Conservation (phyloP, 2,797 vertebrate species). For the Acanthurus leucopareius region DNA sequence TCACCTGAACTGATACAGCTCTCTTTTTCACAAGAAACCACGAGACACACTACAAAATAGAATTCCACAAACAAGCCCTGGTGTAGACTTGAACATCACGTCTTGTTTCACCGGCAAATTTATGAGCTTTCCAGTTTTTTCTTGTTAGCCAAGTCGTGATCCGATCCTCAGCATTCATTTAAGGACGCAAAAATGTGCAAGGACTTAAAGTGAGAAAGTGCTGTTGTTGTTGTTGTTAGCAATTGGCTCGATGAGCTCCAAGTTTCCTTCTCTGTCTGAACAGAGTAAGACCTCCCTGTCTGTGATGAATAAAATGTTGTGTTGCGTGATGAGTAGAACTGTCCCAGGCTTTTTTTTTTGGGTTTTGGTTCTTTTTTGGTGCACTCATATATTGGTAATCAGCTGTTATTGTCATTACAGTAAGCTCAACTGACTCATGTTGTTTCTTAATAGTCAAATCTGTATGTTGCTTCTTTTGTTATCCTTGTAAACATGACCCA, state of each 20-base stretch:
- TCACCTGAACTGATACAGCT: not conserved
- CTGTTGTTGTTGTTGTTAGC: slow-evolving; percentile 3
- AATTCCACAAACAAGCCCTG: not conserved
- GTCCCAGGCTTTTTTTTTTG: too few relatives aligned
- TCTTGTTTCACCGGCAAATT: slow-evolving; percentile 11
- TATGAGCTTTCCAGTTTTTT: slow-evolving; percentile 3
- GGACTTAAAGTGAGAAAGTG: slow-evolving; percentile 35
- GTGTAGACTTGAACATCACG: not conserved
- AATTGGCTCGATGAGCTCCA: not conserved
- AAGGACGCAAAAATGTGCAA: slow-evolving; percentile 27
- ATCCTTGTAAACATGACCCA: slow-evolving; percentile 9
- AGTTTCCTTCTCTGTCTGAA: not conserved
- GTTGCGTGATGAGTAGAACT: not conserved
- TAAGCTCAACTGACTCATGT: slow-evolving; percentile 15
- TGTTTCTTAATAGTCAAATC: slow-evolving; percentile 35
- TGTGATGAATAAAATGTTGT: not conserved
- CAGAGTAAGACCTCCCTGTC: slow-evolving; percentile 6
- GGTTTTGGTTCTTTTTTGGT: too few relatives aligned
- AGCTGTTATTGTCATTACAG: slow-evolving; percentile 27
- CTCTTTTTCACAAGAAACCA: not conserved
- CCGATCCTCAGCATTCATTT: slow-evolving; percentile 25
- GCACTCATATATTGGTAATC: slow-evolving; percentile 38
- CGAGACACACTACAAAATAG: not conserved
- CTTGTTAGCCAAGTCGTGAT: slow-evolving; percentile 20
- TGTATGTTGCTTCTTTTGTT: slow-evolving; percentile 31